These are phyloP conservation scores for Bradynema listronoti DNA, from an alignment of 1,140 invertebrate species.

Conservation along the genomic window DNA sequence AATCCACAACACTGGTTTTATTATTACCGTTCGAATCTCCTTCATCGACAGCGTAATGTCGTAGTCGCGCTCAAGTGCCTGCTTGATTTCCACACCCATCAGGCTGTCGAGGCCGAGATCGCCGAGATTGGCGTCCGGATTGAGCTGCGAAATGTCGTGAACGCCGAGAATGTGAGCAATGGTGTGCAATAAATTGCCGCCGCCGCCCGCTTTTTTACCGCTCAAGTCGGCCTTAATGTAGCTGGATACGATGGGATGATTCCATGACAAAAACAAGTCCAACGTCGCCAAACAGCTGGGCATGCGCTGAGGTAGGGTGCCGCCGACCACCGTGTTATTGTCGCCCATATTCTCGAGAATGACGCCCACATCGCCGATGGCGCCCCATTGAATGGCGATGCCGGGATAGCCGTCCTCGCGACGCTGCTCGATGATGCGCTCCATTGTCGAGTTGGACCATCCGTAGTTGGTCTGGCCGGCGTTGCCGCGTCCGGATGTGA, in stretches of 20 bases:
- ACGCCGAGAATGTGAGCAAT: slow-evolving; percentile 63
- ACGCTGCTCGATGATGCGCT: slow-evolving; percentile 70
- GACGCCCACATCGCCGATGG: slow-evolving; percentile 89
- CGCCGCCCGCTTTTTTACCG: slow-evolving; percentile 66
- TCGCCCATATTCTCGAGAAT: slow-evolving; percentile 77
- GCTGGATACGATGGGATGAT: slow-evolving; percentile 73
- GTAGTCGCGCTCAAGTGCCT: slow-evolving; percentile 83
- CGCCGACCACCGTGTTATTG: slow-evolving; percentile 82
- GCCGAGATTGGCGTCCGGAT: slow-evolving; percentile 69
- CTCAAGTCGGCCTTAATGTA: slow-evolving; percentile 59
- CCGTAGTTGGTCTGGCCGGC: slow-evolving; percentile 90
- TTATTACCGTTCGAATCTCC: slow-evolving; percentile 69
- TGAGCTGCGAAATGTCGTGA: slow-evolving; percentile 73
- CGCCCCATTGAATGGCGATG: slow-evolving; percentile 91
- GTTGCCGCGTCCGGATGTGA: slow-evolving; percentile 87
- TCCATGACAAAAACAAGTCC: slow-evolving; percentile 78
- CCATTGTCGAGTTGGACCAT: slow-evolving; percentile 85
- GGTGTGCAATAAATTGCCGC: slow-evolving; percentile 76
- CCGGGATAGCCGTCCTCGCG: slow-evolving; percentile 65
- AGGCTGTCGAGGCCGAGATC: slow-evolving; percentile 93
- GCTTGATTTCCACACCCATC: slow-evolving; percentile 96
- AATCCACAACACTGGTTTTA: slow-evolving; percentile 11
- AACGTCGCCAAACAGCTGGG: slow-evolving; percentile 75
- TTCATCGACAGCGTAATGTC: slow-evolving; percentile 78
- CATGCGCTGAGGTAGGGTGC: slow-evolving; percentile 85